Evolutionary conservation across 2,888 invertebrate species (phyloP).

Genomic region (Leucania comma): DNA sequence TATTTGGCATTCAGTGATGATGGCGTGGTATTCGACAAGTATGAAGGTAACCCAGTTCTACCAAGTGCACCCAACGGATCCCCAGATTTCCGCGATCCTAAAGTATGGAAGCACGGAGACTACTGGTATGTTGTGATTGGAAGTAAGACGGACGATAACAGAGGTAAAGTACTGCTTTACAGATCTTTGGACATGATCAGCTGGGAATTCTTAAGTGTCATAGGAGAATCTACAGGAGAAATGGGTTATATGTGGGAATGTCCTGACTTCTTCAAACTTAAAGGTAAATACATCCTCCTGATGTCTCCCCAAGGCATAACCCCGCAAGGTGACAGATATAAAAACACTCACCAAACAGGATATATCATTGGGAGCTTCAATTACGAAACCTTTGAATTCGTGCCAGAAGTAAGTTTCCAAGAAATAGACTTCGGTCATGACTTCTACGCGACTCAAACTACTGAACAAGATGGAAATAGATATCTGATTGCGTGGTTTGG

Average conservation of each 20-base stretch:
- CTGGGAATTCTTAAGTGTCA: slow-evolving; percentile 82
- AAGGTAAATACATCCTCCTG: slow-evolving; percentile 83
- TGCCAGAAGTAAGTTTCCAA: slow-evolving; percentile 80
- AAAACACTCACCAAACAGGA: slow-evolving; percentile 82
- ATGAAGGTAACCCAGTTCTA: slow-evolving; percentile 84
- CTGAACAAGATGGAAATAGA: slow-evolving; percentile 79
- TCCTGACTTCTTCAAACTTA: slow-evolving; percentile 87
- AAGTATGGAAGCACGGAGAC: slow-evolving; percentile 83
- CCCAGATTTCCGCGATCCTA: slow-evolving; percentile 88
- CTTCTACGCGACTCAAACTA: slow-evolving; percentile 87
- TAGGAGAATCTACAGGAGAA: slow-evolving; percentile 81
- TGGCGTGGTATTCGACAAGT: slow-evolving; percentile 83
- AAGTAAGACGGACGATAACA: slow-evolving; percentile 78
- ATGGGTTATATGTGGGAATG: slow-evolving; percentile 90
- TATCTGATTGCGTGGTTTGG: slow-evolving; percentile 85
- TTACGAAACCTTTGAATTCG: slow-evolving; percentile 82
- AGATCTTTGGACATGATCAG: slow-evolving; percentile 80
- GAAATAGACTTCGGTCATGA: slow-evolving; percentile 88
- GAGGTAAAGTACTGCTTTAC: slow-evolving; percentile 83
- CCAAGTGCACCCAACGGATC: slow-evolving; percentile 77
- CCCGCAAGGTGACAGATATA: slow-evolving; percentile 83
- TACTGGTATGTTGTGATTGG: slow-evolving; percentile 86
- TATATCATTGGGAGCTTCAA: slow-evolving; percentile 86
- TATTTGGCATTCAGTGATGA: slow-evolving; percentile 84
- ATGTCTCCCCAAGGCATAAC: slow-evolving; percentile 86